Evolutionary conservation across 1,140 invertebrate genomes (phyloP).

Genomic region (Aphidius gifuensis): DNA sequence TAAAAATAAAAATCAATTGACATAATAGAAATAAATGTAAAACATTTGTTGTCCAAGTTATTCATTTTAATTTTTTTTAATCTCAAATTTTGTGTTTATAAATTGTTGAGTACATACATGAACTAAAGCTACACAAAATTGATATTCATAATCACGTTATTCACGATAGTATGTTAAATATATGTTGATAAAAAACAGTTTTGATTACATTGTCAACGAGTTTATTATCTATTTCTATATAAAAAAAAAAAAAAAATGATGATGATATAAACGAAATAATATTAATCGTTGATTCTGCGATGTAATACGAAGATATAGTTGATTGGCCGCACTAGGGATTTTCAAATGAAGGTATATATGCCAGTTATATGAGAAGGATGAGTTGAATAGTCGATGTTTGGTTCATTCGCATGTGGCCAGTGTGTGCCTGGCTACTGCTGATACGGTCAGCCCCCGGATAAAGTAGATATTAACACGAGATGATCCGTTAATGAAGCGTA

Average conservation of each 20-base stretch:
- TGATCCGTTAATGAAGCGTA: conserved; percentile 59
- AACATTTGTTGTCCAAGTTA: too few relatives aligned
- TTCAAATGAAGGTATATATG: background rate
- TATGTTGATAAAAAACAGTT: background rate
- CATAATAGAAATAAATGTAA: too few relatives aligned
- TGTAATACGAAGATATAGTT: conserved; percentile 35
- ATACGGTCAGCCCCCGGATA: conserved; percentile 51
- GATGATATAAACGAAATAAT: conserved; percentile 17
- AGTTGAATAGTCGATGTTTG: too few relatives aligned
- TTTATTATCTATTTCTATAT: too few relatives aligned
- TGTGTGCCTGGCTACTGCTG: conserved; percentile 44
- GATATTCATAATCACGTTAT: too few relatives aligned
- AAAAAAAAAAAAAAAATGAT: background rate
- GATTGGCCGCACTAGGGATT: conserved; percentile 9
- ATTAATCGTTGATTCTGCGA: conserved; percentile 21
- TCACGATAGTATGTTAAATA: background rate
- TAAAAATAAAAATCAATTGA: background rate
- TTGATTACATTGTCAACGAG: background rate
- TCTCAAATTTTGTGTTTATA: too few relatives aligned
- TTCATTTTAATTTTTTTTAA: too few relatives aligned
- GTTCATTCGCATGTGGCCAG: conserved; percentile 8
- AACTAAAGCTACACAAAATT: too few relatives aligned
- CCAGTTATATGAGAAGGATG: background rate
- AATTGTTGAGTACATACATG: too few relatives aligned
- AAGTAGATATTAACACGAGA: conserved; percentile 59